phyloP scores from a whole-genome alignment of 1,140 invertebrate species.

The Brachionus sp. region DNA sequence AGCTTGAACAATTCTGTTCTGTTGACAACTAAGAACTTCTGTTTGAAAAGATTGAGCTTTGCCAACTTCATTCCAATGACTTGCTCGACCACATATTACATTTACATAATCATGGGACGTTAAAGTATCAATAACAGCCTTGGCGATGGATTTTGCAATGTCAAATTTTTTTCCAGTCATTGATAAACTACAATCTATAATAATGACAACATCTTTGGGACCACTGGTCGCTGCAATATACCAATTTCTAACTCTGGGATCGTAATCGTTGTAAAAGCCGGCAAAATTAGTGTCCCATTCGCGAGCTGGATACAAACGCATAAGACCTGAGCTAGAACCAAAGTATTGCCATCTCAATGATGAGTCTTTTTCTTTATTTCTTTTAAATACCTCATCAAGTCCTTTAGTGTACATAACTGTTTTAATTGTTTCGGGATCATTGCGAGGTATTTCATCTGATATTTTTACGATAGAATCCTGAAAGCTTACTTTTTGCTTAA shows the following conservation, averaged over 20 bases:
- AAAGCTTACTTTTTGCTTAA: constrained; percentile 58
- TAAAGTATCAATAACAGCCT: constrained; percentile 60
- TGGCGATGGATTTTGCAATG: constrained; percentile 60
- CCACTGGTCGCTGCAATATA: constrained; percentile 61
- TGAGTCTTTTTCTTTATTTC: constrained; percentile 54
- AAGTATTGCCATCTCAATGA: constrained; percentile 61
- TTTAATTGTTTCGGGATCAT: constrained; percentile 53
- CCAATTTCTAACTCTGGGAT: constrained; percentile 59
- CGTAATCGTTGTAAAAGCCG: constrained; percentile 62
- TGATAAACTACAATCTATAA: constrained; percentile 60
- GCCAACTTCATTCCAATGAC: constrained; percentile 57
- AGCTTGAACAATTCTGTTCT: constrained; percentile 57
- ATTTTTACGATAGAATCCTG: constrained; percentile 59
- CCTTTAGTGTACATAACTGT: constrained; percentile 55
- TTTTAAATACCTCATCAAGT: constrained; percentile 55
- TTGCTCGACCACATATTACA: constrained; percentile 60
- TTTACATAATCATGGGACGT: constrained; percentile 61
- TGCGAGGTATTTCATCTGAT: constrained; percentile 60
- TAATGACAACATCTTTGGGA: constrained; percentile 61
- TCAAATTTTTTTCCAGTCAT: constrained; percentile 58
- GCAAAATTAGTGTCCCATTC: constrained; percentile 62
- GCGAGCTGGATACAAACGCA: constrained; percentile 59
- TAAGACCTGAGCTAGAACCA: constrained; percentile 58
- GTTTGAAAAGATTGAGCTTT: constrained; percentile 57
- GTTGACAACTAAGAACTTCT: constrained; percentile 57